These are phyloP conservation scores for Platysteira castanea DNA, from an alignment of 2,113 vertebrate species.

Conservation along the genomic window DNA sequence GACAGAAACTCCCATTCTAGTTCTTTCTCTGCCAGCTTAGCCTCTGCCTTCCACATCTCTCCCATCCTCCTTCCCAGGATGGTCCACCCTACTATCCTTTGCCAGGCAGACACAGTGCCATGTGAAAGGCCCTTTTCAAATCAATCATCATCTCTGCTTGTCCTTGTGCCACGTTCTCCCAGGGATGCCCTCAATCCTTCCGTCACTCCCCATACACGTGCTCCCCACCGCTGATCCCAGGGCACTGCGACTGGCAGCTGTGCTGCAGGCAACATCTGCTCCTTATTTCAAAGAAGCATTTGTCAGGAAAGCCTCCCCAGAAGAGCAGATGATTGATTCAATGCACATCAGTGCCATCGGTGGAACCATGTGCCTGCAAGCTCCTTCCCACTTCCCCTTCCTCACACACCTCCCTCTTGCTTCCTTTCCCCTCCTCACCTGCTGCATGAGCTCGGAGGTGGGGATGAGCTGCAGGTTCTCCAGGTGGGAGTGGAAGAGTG, in stretches of 20 bases:
- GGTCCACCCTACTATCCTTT: neutral
- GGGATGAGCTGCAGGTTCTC: conserved; percentile 86
- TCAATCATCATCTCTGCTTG: neutral
- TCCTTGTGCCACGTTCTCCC: neutral
- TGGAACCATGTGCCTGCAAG: neutral
- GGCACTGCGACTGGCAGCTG: neutral
- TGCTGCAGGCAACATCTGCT: neutral
- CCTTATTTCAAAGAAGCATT: neutral
- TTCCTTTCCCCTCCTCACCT: conserved; percentile 64
- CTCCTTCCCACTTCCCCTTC: neutral
- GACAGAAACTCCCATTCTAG: neutral
- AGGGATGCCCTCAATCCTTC: neutral
- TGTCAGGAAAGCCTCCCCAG: neutral
- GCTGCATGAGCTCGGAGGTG: conserved; percentile 63
- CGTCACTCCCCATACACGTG: neutral
- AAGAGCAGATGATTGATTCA: neutral
- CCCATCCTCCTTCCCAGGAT: neutral
- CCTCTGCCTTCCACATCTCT: neutral
- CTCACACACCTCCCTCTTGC: neutral
- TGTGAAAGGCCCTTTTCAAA: neutral
- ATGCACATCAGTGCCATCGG: neutral
- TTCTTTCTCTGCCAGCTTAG: neutral
- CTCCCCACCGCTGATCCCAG: neutral
- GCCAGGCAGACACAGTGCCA: neutral
- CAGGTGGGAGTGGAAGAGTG: conserved; percentile 90